These are phyloP conservation scores for Zapornia atra DNA, from an alignment of 2,113 vertebrate species.

Conservation along the genomic window DNA sequence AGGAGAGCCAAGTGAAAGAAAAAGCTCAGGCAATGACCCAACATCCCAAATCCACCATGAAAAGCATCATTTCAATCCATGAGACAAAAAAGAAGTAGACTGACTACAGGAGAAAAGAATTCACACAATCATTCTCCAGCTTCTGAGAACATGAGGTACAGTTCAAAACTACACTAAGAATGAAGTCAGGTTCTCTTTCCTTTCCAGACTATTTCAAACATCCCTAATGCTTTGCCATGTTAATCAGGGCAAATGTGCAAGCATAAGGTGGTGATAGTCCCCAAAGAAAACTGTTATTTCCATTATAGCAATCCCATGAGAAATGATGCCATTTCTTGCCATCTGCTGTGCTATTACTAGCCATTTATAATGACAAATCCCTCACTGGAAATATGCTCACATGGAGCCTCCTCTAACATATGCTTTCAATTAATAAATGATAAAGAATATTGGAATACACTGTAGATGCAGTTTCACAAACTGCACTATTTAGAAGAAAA, in stretches of 20 bases:
- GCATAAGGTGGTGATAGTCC: background rate
- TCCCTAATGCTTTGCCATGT: background rate
- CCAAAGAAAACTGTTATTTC: background rate
- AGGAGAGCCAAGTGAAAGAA: background rate
- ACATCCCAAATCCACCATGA: background rate
- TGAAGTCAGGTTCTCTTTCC: background rate
- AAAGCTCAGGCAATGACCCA: background rate
- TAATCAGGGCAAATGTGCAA: background rate
- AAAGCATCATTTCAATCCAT: background rate
- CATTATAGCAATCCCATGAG: background rate
- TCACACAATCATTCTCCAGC: background rate
- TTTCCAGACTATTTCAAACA: background rate
- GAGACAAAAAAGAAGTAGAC: background rate
- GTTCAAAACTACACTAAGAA: background rate
- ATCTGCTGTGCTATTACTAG: slow-evolving; percentile 49
- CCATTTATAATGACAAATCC: slow-evolving; percentile 34
- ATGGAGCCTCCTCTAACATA: slow-evolving; percentile 26
- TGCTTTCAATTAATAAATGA: slow-evolving; percentile 52
- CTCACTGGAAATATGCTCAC: slow-evolving; percentile 37
- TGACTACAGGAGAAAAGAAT: background rate
- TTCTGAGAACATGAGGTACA: background rate
- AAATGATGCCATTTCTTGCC: background rate
- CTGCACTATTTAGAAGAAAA: background rate
- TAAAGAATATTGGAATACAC: background rate
- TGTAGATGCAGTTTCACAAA: background rate